phyloP scores from a whole-genome alignment of 2,888 invertebrate species.

The Lasioglossum morio region DNA sequence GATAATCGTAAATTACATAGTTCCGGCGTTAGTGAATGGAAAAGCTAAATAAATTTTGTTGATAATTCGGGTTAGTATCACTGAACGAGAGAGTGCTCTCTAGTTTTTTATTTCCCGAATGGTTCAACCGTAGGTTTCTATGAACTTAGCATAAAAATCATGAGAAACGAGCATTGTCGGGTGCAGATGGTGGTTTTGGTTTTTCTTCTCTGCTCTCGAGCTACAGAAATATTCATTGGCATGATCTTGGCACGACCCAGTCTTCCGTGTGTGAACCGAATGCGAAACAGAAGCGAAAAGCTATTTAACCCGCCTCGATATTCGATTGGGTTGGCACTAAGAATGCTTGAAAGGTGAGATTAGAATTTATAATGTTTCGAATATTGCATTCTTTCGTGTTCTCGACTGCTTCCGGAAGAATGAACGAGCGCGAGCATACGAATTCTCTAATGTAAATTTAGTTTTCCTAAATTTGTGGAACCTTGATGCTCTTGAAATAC shows the following conservation, averaged over 20 bases:
- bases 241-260: slow-evolving; percentile 9
- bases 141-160: not conserved
- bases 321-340: not conserved
- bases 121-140: not conserved
- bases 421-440: slow-evolving; percentile 14
- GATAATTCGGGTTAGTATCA: too few species aligned
- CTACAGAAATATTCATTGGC: slow-evolving; percentile 43
- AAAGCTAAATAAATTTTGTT: too few species aligned
- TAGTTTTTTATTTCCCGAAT: too few species aligned
- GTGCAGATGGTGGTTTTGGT: not conserved
- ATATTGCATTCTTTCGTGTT: not conserved
- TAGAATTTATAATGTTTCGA: not conserved
- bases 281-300: not conserved
- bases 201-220: not conserved
- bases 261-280: slow-evolving; percentile 4
- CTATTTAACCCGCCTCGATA: not conserved
- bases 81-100: too few species aligned
- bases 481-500: slow-evolving; percentile 49
- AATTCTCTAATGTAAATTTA: slow-evolving; percentile 43
- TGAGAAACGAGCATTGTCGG: not conserved
- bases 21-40: too few species aligned
- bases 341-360: not conserved
- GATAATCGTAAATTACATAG: too few species aligned
- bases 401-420: not conserved
- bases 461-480: slow-evolving; percentile 49